These are phyloP conservation scores for Scatophagus argus DNA, from an alignment of 2,113 vertebrate species.

Conservation along the genomic window DNA sequence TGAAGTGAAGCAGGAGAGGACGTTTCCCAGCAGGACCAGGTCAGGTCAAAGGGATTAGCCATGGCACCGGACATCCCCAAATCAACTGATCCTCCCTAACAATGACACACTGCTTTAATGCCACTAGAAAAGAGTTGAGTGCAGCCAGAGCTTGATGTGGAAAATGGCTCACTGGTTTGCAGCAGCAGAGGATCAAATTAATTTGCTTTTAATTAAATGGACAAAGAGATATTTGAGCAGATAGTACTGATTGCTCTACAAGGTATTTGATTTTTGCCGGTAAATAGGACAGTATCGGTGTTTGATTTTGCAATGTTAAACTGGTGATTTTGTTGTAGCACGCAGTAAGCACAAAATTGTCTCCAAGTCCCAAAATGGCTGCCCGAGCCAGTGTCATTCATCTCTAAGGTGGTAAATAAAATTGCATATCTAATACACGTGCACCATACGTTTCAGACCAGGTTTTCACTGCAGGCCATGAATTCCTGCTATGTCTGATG, in stretches of 20 bases:
- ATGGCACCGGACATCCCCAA: constrained; percentile 77
- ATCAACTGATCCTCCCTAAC: constrained; percentile 70
- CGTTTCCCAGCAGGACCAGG: constrained; percentile 69
- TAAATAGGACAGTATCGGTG: neutral
- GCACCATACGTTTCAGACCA: neutral
- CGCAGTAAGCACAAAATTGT: too few species aligned
- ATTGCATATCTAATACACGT: neutral
- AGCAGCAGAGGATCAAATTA: constrained; percentile 32
- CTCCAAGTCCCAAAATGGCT: neutral
- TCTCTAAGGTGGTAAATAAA: neutral
- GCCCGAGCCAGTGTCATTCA: neutral
- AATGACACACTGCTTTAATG: constrained; percentile 61
- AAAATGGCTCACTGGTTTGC: constrained; percentile 48
- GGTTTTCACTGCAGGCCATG: neutral
- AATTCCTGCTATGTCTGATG: neutral
- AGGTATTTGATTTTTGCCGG: neutral
- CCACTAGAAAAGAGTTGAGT: constrained; percentile 35
- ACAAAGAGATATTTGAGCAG: constrained; percentile 47
- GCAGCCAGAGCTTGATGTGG: constrained; percentile 14
- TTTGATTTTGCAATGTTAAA: neutral
- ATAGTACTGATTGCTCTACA: neutral
- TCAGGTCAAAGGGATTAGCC: constrained; percentile 80
- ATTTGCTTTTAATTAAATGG: constrained; percentile 44
- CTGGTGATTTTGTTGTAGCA: neutral
- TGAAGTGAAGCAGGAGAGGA: constrained; percentile 61